Percentiles rank a stretch among this genome's conserved stretches.
These are phyloP conservation scores for Sparidentex hasta DNA, from an alignment of 2,797 vertebrate species.

Conservation along the genomic window DNA sequence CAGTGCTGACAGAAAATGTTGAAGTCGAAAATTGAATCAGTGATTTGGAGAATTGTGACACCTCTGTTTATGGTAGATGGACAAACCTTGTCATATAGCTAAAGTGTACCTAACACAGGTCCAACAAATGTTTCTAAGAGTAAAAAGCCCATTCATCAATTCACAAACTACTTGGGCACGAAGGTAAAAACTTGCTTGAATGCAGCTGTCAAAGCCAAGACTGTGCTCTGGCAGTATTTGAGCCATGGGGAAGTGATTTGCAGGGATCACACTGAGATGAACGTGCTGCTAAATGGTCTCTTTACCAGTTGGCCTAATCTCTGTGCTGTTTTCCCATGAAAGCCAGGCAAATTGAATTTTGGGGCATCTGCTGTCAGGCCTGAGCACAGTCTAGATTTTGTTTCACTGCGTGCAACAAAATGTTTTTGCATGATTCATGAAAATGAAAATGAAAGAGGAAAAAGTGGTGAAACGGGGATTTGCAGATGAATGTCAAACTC, in stretches of 20 bases:
- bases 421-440: constrained; percentile 50
- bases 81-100: neutral
- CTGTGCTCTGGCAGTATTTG: constrained; percentile 15
- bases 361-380: constrained; percentile 54
- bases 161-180: constrained; percentile 12
- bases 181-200: constrained; percentile 20
- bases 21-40: too few relatives aligned
- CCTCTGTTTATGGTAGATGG: neutral
- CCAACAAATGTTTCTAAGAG: neutral
- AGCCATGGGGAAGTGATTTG: constrained; percentile 65
- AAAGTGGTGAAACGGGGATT: constrained; percentile 55
- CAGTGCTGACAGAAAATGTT: too few relatives aligned
- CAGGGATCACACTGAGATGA: constrained; percentile 66
- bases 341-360: constrained; percentile 72
- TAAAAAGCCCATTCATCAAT: neutral
- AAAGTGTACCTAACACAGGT: neutral
- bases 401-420: constrained; percentile 50
- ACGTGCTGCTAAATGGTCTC: constrained; percentile 70
- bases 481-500: constrained; percentile 55
- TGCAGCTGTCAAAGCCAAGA: constrained; percentile 35
- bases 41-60: too few relatives aligned
- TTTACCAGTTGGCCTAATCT: constrained; percentile 71
- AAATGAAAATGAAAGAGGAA: constrained; percentile 51
- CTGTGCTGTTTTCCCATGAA: constrained; percentile 67
- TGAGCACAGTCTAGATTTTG: constrained; percentile 46